Evolutionary conservation across 2,797 vertebrate genomes (phyloP), one percentile per base, ranked within the genome.

Genomic region (Anableps anableps): DNA sequence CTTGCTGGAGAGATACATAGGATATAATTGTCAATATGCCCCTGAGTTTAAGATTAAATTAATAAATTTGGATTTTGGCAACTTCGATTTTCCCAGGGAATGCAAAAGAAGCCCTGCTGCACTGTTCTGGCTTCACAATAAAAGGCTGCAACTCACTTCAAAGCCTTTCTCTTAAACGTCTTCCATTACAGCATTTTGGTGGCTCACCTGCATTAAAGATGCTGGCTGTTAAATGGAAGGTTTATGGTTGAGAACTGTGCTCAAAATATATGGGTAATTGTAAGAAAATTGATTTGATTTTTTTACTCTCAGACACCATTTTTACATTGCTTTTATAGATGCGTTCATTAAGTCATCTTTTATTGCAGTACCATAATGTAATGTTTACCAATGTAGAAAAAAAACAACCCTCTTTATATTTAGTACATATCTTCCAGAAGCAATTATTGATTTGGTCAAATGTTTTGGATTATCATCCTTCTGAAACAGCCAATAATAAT

Each of bases 11-110:
- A 70, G 80, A 72, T 75, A 16, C 6, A 76, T 84, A 26, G 75
- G 62, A 76, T 79, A 53, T 34, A 62, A 78, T 80, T 81, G 60
- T 72, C 29, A 80, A 71, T 36, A 41, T 79, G 62, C 83, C 74
- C 41, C 73, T 48, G 31, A 85, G 68, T 31, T 19, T 13, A 1
- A 26, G 5, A 51, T 76, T 81, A 47, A 77, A 86, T 88, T 80
- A 77, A 86, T 88, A 88, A 75, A 88, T 87, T 50, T 79, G 75
- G 76, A 60, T 82, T 88, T 80, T 89, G 77, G 77, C 83, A 83
- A 41, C 77, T 82, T 78, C 34, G 0, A 38, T 74, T 78, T 74
- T 50, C 41, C 73, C 6, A 47, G 51, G 76, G 75, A 90, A 83
- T 75, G 81, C 21, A 72, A 83, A 80, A 85, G 16, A n/a, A 68